Evolutionary conservation across 2,888 invertebrate genomes (phyloP), one percentile per base, ranked within the genome.

Genomic region (Eupithecia tripunctaria): DNA sequence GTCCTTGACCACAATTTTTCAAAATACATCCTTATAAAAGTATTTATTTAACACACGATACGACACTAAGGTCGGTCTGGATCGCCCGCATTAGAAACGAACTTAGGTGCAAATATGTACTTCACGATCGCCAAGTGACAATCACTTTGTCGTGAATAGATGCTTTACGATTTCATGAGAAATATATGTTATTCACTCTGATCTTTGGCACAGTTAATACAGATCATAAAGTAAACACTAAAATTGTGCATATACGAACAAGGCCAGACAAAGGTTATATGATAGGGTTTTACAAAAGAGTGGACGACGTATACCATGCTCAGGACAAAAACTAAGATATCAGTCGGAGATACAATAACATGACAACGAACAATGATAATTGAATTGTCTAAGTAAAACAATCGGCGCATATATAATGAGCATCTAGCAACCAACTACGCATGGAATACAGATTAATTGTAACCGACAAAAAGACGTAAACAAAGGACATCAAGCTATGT

Each of bases 371-470:
- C 90, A 91, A 91, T 88, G 86, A 87, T 63, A 63, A 63, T 63
- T 63, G 84, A 80, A 85, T 81, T 80, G 83, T 78, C 85, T 81
- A 84, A 81, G 82, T 81, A 84, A 85, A 82, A 89, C 87, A 87
- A 89, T 87, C 88, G 85, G 82, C 84, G 90, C 89, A 90, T 91
- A 89, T 86, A 84, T 87, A 91, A 92, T 90, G 86, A 89, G 88
- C 81, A 80, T 85, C 82, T 79, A 81, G 84, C 79, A 80, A 81
- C 84, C 84, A 85, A 79, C 80, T 76, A 76, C 83, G 85, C 81
- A 81, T 83, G 81, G 93, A 90, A 93, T 93, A 92, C 90, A 85
- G 88, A 93, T 93, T 88, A 90, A 91, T 90, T 86, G 86, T 86
- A 86, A 85, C 68, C 85, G 84, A 88, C 88, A 86, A 85, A 87